Conservation (phyloP, 2,113 vertebrate species). For the Sorex fumeus region DNA sequence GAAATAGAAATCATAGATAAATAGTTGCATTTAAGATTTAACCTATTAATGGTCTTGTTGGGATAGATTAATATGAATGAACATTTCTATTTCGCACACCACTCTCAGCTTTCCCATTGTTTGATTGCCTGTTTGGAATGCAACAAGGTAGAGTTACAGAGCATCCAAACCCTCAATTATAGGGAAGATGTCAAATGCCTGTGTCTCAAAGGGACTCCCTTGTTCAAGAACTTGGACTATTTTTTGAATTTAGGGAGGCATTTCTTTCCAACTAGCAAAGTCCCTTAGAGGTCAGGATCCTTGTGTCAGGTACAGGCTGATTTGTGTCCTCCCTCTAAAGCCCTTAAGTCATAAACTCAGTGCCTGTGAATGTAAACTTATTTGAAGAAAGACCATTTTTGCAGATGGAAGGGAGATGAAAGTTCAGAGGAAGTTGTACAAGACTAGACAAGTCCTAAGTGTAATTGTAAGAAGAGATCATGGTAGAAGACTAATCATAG, state of each 20-base stretch:
- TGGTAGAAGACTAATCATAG: no score
- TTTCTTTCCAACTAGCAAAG: not conserved
- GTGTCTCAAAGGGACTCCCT: not conserved
- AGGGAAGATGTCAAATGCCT: not conserved
- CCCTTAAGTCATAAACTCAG: not conserved
- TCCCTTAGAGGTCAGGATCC: not conserved
- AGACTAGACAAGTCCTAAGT: not conserved
- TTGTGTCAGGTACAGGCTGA: not conserved
- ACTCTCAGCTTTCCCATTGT: not conserved
- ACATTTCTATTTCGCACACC: not conserved
- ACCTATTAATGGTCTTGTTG: not conserved
- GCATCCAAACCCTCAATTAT: rapidly evolving
- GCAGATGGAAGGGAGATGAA: not conserved
- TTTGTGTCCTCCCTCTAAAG: not conserved
- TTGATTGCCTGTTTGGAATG: not conserved
- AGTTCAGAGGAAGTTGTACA: not conserved
- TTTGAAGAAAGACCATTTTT: slow-evolving; percentile 19
- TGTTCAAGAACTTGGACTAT: not conserved
- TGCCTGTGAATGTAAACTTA: not conserved
- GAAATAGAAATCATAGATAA: not conserved
- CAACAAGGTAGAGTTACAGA: not conserved
- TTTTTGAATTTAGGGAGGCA: not conserved
- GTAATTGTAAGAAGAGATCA: not conserved
- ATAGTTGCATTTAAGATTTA: not conserved
- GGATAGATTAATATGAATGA: not conserved